Base-by-base conservation (phyloP, 2,888 invertebrate species). In the Agonopterix heracliana region DNA sequence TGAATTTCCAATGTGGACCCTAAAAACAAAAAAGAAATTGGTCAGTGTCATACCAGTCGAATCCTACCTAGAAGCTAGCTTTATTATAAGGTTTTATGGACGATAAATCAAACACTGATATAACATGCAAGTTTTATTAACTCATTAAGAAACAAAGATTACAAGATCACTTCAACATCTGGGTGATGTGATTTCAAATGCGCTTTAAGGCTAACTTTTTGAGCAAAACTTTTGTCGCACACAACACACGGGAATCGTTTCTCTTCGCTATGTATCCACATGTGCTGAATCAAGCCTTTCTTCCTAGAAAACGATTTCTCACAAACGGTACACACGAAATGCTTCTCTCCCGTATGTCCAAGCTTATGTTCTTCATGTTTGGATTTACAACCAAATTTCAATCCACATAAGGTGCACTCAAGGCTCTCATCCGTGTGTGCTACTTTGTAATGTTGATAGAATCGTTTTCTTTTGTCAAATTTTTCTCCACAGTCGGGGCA, bases 1-100 rank as follows among this genome's bases (percentile, higher is more conserved):
- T 74, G 76, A 65, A 82, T 78, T 78, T 80, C 81, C 84, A 82
- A 79, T 71, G 74, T 77, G 72, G 74, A 66, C 68, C 87, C 87
- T 87, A 87, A 82, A 87, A 87, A 84, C 76, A 84, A 80, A 84
- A 81, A 84, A 83, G 74, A 80, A 77, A 71, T 69, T 73, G 73
- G 83, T 85, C 81, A 85, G 74, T 83, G 68, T 71, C 60, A 71
- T 66, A 68, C 67, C 46, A 47, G 35, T 26, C 43, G 40, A 7
- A 40, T 26, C 26, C 26, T 26, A 26, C 26, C 26, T 26, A 26
- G 7, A 5, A 41, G 41, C 46, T 35, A 13, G 26, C 12, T n/a
- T 10, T 45, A 53, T 35, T 43, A 44, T 41, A 45, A 41, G 34
- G 36, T 14, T 34, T 9, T 45, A 14, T n/a, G 12, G 35, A 17